Evolutionary conservation across 35 echinoderm and acorn worm genomes (phyloP).

Genomic region (Ophiothrix spiculata): DNA sequence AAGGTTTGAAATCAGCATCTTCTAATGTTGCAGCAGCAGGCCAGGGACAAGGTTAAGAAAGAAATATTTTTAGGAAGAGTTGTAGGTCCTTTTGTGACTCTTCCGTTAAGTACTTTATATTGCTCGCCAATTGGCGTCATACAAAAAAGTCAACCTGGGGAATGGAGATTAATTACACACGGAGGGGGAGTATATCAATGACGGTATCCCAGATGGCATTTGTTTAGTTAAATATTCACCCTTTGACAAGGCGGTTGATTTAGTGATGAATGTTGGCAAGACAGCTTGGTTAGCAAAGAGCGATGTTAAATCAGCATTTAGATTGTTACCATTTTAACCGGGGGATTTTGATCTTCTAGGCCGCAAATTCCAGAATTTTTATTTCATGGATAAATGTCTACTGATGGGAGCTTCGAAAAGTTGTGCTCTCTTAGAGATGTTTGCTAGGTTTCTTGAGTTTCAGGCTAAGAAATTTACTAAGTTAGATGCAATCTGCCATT

Average conservation of each 20-base stretch:
- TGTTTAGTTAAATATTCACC: constrained; percentile 18
- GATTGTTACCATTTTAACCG: constrained; percentile 16
- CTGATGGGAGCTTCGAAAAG: constrained; percentile 8
- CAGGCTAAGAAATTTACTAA: not conserved
- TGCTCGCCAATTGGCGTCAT: constrained; percentile 43
- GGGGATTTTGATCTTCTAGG: constrained; percentile 43
- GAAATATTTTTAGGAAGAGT: constrained; percentile 27
- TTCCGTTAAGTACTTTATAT: constrained; percentile 19
- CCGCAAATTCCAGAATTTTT: constrained; percentile 10
- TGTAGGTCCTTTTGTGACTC: constrained; percentile 7
- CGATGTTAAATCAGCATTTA: constrained; percentile 50
- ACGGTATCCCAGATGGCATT: not conserved
- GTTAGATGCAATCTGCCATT: not conserved
- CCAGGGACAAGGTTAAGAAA: not conserved
- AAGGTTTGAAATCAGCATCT: constrained; percentile 2
- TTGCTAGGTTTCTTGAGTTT: not conserved
- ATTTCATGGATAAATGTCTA: constrained; percentile 17
- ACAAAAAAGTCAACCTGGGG: constrained; percentile 10
- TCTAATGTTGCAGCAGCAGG: not conserved
- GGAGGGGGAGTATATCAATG: constrained; percentile 18
- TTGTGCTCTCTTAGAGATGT: not conserved
- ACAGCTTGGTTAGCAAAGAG: constrained; percentile 15
- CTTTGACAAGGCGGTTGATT: constrained; percentile 29
- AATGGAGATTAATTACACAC: constrained; percentile 43
- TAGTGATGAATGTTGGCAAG: not conserved